Evolutionary conservation across 2,888 invertebrate species (phyloP).

Genomic region (Erebia epiphron): DNA sequence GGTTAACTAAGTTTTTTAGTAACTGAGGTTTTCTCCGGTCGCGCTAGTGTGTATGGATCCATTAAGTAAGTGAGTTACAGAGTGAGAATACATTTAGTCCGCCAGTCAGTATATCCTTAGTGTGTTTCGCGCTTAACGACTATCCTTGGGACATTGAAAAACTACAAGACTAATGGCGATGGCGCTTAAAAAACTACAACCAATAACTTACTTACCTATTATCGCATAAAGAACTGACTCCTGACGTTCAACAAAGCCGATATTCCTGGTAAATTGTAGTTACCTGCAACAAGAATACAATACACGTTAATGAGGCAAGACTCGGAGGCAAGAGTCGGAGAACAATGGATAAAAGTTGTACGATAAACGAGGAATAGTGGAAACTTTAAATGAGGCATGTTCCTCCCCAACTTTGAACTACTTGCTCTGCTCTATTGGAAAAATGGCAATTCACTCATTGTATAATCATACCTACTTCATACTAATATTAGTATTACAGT

Average conservation of each 20-base stretch:
- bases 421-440: not conserved
- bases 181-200: not conserved
- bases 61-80: too few relatives aligned
- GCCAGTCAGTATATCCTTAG: too few relatives aligned
- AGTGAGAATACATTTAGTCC: too few relatives aligned
- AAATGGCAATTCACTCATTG: not conserved
- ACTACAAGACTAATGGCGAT: not conserved
- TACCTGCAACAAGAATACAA: slow-evolving; percentile 40
- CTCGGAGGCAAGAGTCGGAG: slow-evolving; percentile 2
- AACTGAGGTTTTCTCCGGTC: too few relatives aligned
- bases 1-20: too few relatives aligned
- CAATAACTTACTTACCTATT: slow-evolving; percentile 23
- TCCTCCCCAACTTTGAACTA: slow-evolving; percentile 4
- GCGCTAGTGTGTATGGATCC: too few relatives aligned
- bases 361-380: slow-evolving; percentile 1
- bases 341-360: slow-evolving; percentile 24
- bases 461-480: too few relatives aligned
- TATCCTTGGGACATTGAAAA: not conserved
- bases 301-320: slow-evolving; percentile 24
- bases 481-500: too few relatives aligned
- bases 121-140: too few relatives aligned
- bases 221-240: slow-evolving; percentile 12
- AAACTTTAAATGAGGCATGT: slow-evolving; percentile 17
- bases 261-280: slow-evolving; percentile 10
- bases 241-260: slow-evolving; percentile 12